Evolutionary conservation across 2,888 invertebrate genomes (phyloP).

Genomic region (Agrochola litura): DNA sequence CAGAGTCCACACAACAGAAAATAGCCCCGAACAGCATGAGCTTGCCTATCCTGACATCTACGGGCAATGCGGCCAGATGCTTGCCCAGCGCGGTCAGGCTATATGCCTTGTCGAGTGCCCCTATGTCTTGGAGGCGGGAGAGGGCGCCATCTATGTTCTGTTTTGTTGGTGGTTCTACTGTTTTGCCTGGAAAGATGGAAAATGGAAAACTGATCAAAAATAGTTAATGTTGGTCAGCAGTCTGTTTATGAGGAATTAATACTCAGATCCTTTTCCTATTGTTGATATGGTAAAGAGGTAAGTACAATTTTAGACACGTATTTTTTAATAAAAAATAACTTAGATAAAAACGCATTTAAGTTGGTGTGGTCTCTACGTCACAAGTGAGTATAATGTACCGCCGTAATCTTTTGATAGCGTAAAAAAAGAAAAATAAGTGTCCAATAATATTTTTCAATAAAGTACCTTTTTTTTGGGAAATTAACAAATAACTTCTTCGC

Average conservation of each 20-base stretch:
- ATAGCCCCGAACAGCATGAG: constrained; percentile 97
- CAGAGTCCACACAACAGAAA: constrained; percentile 97
- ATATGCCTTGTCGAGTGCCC: constrained; percentile 94
- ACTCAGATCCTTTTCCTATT: not conserved
- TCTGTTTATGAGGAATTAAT: not conserved
- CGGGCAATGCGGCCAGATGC: constrained; percentile 96
- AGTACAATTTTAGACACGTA: no score
- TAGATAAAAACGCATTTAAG: no score
- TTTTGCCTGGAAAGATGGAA: constrained; percentile 86
- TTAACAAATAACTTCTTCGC: no score
- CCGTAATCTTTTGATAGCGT: no score
- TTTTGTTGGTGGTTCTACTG: constrained; percentile 93
- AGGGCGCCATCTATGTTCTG: constrained; percentile 93
- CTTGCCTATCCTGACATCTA: constrained; percentile 98
- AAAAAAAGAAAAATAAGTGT: no score
- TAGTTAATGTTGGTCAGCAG: not conserved
- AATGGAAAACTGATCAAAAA: not conserved
- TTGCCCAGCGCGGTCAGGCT: constrained; percentile 96
- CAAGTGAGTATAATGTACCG: no score
- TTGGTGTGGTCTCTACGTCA: no score
- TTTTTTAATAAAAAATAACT: no score
- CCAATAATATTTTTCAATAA: no score
- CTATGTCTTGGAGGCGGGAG: constrained; percentile 93
- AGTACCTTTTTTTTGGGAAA: no score
- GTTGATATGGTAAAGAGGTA: not conserved